Evolutionary conservation across 2,888 invertebrate genomes (phyloP), one percentile per base, ranked within the genome.

Genomic region (Pogonocherus hispidulus): DNA sequence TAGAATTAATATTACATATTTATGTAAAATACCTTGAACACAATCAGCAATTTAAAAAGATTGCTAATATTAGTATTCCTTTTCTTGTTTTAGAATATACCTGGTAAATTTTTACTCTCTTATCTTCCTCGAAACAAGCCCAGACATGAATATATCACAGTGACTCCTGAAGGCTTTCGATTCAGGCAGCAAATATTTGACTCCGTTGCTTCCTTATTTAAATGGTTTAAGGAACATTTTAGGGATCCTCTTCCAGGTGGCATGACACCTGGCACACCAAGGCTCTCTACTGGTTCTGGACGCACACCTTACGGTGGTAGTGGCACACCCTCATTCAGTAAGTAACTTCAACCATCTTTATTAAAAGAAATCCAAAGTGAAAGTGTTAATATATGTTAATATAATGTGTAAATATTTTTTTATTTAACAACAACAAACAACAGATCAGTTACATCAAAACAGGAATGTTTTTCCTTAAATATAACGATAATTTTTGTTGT

Each of bases 161-260:
- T 98, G 0, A 92, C 93, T 1, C 95, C 97, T 0, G 97, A 98
- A 74, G 99, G 99, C 1, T 94, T 96, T 84, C 90, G 94, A 63
- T 99, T 96, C 85, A 88, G 99, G 20, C 92, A 93, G 73, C 93
- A 96, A 80, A 90, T 93, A 84, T 99, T 99, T 85, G 93, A 94
- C 75, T 92, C 94, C 0, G 87, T 97, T 0, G 90, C 90, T 46
- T 88, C 90, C 9, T 84, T 99, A 67, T 90, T 99, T 79, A 92
- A 94, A 69, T 99, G 98, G 98, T 99, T 99, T 86, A 99, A 99
- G 83, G 96, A 97, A 85, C 97, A 99, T 84, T 99, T 97, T 87
- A 88, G 96, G 74, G 98, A 98, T 81, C 95, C 97, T 0, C 89
- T 94, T 55, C 94, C 94, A 0, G 89, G 89, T 3, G 88, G 89